phyloP scores from a whole-genome alignment of 1,140 invertebrate genomes.

The Hesperophylax magnus region DNA sequence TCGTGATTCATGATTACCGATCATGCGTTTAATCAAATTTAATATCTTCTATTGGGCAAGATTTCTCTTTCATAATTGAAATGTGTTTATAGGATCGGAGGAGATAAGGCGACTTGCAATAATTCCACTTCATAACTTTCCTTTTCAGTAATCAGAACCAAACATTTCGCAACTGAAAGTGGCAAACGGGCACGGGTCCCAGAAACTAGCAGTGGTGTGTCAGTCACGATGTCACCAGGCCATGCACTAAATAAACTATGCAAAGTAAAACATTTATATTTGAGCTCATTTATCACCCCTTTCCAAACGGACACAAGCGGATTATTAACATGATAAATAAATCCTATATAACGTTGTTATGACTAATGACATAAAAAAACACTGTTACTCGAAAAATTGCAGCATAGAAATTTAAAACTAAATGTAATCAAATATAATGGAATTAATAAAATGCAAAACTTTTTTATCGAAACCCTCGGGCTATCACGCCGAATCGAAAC shows the following conservation, averaged over 20 bases:
- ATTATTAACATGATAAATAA: no score
- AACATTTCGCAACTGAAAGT: conserved; percentile 6
- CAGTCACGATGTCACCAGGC: conserved; percentile 4
- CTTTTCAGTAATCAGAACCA: neutral
- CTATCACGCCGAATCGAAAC: no score
- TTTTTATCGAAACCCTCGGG: no score
- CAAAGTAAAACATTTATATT: no score
- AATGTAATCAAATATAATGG: no score
- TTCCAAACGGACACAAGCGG: no score
- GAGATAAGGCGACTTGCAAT: conserved; percentile 1
- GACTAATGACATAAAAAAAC: no score
- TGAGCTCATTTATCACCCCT: no score
- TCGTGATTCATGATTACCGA: neutral
- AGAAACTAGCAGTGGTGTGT: neutral
- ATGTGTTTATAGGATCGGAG: neutral
- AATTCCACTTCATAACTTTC: conserved; percentile 4
- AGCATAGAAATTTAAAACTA: no score
- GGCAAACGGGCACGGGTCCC: neutral
- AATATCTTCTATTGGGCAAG: neutral
- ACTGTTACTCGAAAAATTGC: no score
- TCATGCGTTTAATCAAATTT: neutral
- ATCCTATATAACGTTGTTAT: no score
- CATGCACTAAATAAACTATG: neutral
- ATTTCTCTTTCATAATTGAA: neutral
- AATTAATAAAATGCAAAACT: no score